Evolutionary conservation across 2,888 invertebrate species (phyloP), one percentile per base, ranked within the genome.

Genomic region (Caenorhabditis doughertyi): DNA sequence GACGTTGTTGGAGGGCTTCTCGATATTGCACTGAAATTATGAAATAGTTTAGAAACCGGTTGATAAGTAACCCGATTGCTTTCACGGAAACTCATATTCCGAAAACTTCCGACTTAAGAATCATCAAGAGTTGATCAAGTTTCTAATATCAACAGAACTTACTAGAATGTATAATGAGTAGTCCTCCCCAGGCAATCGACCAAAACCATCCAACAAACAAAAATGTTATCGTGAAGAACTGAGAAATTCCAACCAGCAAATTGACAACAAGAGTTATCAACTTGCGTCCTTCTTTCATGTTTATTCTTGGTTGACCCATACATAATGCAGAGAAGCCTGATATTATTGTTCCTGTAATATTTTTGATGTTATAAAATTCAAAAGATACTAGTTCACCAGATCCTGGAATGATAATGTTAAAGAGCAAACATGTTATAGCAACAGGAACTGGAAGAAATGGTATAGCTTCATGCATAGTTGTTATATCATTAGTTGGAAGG

Each of bases 141-240:
- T n/a, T n/a, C n/a, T n/a, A n/a, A n/a, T n/a, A 23, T 9, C 23
- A 51, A 11, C 11, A 25, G 18, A 32, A 70, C 79, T 62, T 93
- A 97, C 97, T 95, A 83, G 97, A 95, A 90, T 96, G 94, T 91
- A 95, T 95, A 84, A 97, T 93, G 95, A 97, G 95, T 90, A 96
- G 95, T 86, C 96, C 95, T 2, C 97, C 98, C 98, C 98, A 98
- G 95, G 97, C 97, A 85, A 98, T 95, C 81, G 97, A 96, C 98
- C 98, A 98, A 88, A 97, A 97, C 97, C 97, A 98, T 21, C 98
- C 92, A 60, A 92, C 92, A 65, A 92, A 89, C n/a, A 97, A 95
- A 93, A 98, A 97, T 70, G 97, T 94, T 68, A 97, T 95, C 27
- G 97, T 97, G 93, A 97, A 96, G 89, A 96, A 93, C 93, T 98